Percentiles rank a stretch among this genome's conserved stretches.
These are phyloP conservation scores for Stichopus chloronotus DNA, from an alignment of 35 echinoderm and acorn worm genomes.

Conservation along the genomic window DNA sequence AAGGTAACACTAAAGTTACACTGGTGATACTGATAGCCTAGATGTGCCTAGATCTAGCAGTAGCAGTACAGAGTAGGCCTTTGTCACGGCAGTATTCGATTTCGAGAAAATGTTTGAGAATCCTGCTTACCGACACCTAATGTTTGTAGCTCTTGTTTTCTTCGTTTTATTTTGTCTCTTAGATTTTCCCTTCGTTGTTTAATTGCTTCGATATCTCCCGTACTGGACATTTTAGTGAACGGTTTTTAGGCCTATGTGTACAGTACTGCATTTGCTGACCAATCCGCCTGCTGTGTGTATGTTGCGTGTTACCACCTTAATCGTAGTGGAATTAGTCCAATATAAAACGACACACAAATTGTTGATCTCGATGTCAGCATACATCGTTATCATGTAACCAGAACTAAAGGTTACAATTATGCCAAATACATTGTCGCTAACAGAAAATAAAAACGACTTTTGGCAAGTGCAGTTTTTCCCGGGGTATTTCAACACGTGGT, in stretches of 20 bases:
- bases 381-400: background rate
- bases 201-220: constrained; percentile 46
- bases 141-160: constrained; percentile 36
- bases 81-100: no score
- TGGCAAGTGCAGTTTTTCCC: constrained; percentile 53
- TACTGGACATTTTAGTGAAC: constrained; percentile 34
- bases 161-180: constrained; percentile 10
- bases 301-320: background rate
- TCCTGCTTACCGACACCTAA: constrained; percentile 26
- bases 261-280: background rate
- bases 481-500: constrained; percentile 84
- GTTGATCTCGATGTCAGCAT: background rate
- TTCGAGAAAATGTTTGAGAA: no score
- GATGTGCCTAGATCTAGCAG: no score
- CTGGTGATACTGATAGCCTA: no score
- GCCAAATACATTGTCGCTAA: background rate
- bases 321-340: background rate
- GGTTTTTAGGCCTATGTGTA: background rate
- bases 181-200: constrained; percentile 38
- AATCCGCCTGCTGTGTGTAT: no score
- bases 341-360: background rate
- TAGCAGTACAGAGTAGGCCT: no score
- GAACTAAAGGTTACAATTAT: background rate
- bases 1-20: no score
- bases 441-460: background rate